These are phyloP conservation scores for Phenacoccus solenopsis DNA, from an alignment of 1,140 invertebrate species.

Conservation along the genomic window DNA sequence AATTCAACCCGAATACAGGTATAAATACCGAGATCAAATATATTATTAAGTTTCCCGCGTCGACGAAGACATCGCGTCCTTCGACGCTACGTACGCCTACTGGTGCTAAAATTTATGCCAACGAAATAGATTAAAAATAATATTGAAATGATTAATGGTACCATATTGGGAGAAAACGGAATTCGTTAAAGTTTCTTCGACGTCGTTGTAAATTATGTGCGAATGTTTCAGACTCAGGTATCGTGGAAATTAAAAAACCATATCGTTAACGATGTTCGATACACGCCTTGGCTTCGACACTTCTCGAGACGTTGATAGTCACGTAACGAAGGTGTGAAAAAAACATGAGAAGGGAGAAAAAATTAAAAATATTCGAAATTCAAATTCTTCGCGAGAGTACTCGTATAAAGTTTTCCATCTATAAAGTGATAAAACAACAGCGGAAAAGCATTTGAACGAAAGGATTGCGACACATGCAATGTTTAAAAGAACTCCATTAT, in stretches of 20 bases:
- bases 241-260: not conserved
- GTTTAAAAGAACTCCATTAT: not conserved
- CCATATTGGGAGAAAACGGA: not conserved
- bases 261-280: not conserved
- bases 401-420: not conserved
- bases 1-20: too few relatives aligned
- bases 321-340: not conserved
- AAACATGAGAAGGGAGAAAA: too few relatives aligned
- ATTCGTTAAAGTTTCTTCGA: not conserved
- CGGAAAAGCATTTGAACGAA: not conserved
- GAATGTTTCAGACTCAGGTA: not conserved
- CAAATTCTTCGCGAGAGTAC: not conserved
- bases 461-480: not conserved
- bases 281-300: not conserved
- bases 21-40: too few relatives aligned
- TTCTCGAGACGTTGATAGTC: not conserved
- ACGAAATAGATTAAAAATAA: not conserved
- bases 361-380: not conserved
- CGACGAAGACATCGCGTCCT: not conserved
- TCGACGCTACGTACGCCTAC: not conserved
- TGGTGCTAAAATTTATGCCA: not conserved
- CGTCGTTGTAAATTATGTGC: not conserved
- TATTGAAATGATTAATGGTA: not conserved
- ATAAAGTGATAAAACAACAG: conserved; percentile 2
- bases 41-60: not conserved